phyloP scores from a whole-genome alignment of 1,140 invertebrate genomes.

The Odontomachus brunneus region DNA sequence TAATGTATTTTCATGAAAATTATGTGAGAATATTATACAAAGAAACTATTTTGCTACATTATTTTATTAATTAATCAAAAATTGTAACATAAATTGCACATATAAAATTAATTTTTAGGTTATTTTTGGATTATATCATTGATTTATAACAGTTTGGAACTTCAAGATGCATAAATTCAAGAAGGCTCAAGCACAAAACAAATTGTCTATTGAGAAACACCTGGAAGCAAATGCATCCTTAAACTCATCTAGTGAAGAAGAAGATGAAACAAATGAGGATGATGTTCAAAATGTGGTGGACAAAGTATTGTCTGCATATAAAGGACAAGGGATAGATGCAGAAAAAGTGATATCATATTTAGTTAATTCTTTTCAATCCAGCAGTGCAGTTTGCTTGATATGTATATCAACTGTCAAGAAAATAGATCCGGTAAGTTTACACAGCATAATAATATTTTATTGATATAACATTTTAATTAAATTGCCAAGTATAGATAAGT shows the following conservation, averaged over 20 bases:
- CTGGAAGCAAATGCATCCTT: conserved; percentile 84
- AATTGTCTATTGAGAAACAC: conserved; percentile 87
- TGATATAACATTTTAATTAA: conserved; percentile 19
- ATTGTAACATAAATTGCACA: neutral
- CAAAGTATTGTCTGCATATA: conserved; percentile 83
- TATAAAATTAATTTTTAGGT: conserved; percentile 2
- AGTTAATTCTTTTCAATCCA: conserved; percentile 91
- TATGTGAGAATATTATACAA: neutral
- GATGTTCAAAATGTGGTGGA: conserved; percentile 76
- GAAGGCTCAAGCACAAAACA: conserved; percentile 87
- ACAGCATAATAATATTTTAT: conserved; percentile 28
- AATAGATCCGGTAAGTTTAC: conserved; percentile 88
- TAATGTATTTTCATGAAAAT: neutral
- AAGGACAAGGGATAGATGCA: conserved; percentile 83
- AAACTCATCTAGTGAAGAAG: conserved; percentile 82
- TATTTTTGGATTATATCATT: neutral
- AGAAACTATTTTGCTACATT: neutral
- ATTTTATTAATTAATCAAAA: too few species aligned
- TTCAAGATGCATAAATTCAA: conserved; percentile 85
- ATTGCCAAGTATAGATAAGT: conserved; percentile 11
- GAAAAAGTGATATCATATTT: conserved; percentile 89
- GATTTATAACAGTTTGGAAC: neutral
- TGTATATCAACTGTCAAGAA: conserved; percentile 96
- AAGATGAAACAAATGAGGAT: conserved; percentile 78
- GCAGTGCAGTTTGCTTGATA: conserved; percentile 94